A percentile compares a stretch with the other conserved stretches of the same genome.
phyloP scores from a whole-genome alignment of 2,888 invertebrate genomes.

The Tinea trinotella region DNA sequence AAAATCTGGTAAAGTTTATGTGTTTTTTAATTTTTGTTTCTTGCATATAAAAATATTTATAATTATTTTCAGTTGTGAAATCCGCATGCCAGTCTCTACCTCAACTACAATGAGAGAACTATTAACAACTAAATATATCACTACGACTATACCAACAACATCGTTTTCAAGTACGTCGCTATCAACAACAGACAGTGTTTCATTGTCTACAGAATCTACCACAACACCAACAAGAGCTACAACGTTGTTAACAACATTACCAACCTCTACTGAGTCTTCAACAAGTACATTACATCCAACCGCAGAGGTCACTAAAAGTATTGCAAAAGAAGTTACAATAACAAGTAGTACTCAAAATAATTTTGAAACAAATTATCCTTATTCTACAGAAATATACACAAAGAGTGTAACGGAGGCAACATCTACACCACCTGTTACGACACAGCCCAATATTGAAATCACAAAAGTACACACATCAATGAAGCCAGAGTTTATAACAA shows the following conservation, averaged over 20 bases:
- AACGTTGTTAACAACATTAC: constrained; percentile 22
- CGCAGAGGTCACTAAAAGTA: constrained; percentile 25
- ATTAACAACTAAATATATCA: constrained; percentile 22
- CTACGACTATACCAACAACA: constrained; percentile 21
- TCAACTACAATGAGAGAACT: constrained; percentile 42
- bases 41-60: too few species aligned
- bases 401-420: constrained; percentile 15
- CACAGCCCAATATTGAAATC: constrained; percentile 12
- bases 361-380: background rate
- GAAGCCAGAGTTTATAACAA: constrained; percentile 40
- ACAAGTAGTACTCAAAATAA: constrained; percentile 19
- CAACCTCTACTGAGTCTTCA: constrained; percentile 20
- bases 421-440: constrained; percentile 19
- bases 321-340: constrained; percentile 21
- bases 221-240: constrained; percentile 22
- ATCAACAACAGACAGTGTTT: constrained; percentile 19
- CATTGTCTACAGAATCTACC: constrained; percentile 19
- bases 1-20: too few species aligned
- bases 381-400: background rate
- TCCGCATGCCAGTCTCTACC: constrained; percentile 43
- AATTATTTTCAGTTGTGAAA: constrained; percentile 49
- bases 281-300: background rate
- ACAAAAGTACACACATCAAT: constrained; percentile 31
- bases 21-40: too few species aligned
- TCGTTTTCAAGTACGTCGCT: constrained; percentile 22